Conservation (phyloP, 1,140 invertebrate species). For the Danaus plexippus region DNA sequence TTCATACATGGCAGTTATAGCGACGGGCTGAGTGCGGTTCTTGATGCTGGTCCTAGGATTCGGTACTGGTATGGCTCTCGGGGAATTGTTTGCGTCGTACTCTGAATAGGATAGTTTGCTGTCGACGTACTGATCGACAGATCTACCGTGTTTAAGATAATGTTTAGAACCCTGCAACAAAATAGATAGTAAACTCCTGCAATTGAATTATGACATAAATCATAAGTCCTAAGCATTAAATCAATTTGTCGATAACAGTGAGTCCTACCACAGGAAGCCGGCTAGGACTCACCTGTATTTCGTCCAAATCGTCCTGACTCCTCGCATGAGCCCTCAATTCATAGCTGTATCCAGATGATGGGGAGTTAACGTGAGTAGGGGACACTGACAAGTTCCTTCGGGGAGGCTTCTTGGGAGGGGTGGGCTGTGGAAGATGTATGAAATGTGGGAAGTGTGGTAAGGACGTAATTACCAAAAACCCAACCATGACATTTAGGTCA, state of each 20-base stretch:
- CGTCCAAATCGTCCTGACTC: conserved; percentile 79
- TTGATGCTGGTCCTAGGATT: conserved; percentile 62
- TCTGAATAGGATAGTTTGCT: conserved; percentile 63
- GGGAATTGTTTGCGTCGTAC: conserved; percentile 71
- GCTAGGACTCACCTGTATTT: conserved; percentile 68
- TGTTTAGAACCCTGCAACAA: conserved; percentile 71
- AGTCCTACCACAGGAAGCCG: neutral
- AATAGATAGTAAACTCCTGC: conserved; percentile 8
- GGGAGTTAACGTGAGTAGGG: conserved; percentile 76
- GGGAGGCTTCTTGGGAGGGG: conserved; percentile 90
- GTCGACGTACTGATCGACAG: conserved; percentile 84
- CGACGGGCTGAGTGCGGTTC: conserved; percentile 76
- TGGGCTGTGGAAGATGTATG: conserved; percentile 73
- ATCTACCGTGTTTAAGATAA: conserved; percentile 77
- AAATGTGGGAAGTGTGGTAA: neutral
- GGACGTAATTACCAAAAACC: neutral
- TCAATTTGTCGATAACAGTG: neutral
- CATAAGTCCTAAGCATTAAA: neutral
- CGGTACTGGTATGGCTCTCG: conserved; percentile 53
- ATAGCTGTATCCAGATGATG: conserved; percentile 65
- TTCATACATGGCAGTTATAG: conserved; percentile 81
- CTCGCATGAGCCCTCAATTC: conserved; percentile 68
- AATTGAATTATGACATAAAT: neutral
- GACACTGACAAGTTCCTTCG: conserved; percentile 87
- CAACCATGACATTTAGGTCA: neutral